Base-by-base conservation (phyloP, 2,888 invertebrate species). In the Gisinianus flammeolus region DNA sequence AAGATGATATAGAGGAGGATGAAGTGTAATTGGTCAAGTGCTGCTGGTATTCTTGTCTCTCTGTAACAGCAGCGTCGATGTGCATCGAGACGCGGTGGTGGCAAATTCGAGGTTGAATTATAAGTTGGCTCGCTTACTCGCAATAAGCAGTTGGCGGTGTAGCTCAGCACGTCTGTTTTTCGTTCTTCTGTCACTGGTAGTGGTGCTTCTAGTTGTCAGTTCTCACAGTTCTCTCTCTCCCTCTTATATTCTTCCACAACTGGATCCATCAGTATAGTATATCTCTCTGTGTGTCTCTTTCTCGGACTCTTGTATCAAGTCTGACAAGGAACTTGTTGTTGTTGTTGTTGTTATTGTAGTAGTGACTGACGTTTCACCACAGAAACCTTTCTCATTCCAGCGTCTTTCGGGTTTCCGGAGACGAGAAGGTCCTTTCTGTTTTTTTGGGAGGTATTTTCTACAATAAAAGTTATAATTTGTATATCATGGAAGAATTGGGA, bases 1-100 rank as follows among this genome's bases (percentile, higher is more conserved):
- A 69, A 54, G 67, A 80, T 80, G 80, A 78, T 80, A 70, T 73
- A n/a, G n/a, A n/a, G n/a, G n/a, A n/a, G n/a, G n/a, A n/a, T n/a
- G n/a, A n/a, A 77, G 62, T 79, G 66, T 74, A 80, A 80, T 80
- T 80, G 80, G 80, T 80, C 78, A 80, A 80, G 80, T 80, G 78
- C 44, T 28, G 62, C 33, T 52, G 67, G 10, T 54, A 33, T 54
- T 64, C 67, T 24, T 44, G 22, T 22, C 68, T 52, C 33, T 26
- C 62, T 62, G 24, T 24, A 62, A 62, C 22, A 24, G 24, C 24
- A 62, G 33, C 35, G 67, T n/a, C 67, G 31, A 31, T 67, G 33
- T 67, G 69, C 56, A 73, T 69, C 31, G 22, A 67, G 67, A 35
- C 66, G 54, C 66, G 70, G 75, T 70, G 54, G 73, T 73, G 78